Percentiles rank a stretch among this genome's conserved stretches.
Conservation (phyloP, 2,797 vertebrate genomes). For the Lacerta agilis region DNA sequence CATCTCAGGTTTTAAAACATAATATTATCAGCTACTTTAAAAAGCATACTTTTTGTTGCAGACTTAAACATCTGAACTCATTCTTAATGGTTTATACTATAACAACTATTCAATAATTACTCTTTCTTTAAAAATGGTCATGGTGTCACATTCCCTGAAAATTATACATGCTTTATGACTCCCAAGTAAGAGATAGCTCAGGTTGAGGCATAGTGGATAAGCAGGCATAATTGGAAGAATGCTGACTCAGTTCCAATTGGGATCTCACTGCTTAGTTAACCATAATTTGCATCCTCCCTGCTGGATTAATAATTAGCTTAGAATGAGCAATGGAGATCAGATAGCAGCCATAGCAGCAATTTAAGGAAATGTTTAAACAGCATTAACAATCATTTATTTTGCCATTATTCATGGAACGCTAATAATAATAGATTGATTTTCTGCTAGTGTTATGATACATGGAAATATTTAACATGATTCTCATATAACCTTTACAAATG, state of each 20-base stretch:
- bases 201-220: neutral
- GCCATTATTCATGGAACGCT: constrained; percentile 36
- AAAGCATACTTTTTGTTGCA: neutral
- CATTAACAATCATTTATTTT: constrained; percentile 40
- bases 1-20: neutral
- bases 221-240: neutral
- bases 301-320: constrained; percentile 38
- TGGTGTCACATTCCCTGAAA: neutral
- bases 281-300: constrained; percentile 28
- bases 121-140: neutral
- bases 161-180: neutral
- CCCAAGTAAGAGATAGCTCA: neutral
- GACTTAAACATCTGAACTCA: neutral
- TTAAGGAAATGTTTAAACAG: constrained; percentile 31
- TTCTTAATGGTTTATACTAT: neutral
- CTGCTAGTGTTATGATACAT: neutral
- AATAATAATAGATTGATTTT: constrained; percentile 34
- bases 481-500: constrained; percentile 7
- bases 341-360: constrained; percentile 27
- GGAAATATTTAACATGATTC: neutral
- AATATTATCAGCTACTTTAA: neutral
- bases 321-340: constrained; percentile 28
- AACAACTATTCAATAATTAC: neutral
- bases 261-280: constrained; percentile 35
- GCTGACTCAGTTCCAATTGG: constrained; percentile 9